A percentile compares a stretch with the other conserved stretches of the same genome.
Conservation (phyloP, 2,888 invertebrate species). For the Drosophila putrida region DNA sequence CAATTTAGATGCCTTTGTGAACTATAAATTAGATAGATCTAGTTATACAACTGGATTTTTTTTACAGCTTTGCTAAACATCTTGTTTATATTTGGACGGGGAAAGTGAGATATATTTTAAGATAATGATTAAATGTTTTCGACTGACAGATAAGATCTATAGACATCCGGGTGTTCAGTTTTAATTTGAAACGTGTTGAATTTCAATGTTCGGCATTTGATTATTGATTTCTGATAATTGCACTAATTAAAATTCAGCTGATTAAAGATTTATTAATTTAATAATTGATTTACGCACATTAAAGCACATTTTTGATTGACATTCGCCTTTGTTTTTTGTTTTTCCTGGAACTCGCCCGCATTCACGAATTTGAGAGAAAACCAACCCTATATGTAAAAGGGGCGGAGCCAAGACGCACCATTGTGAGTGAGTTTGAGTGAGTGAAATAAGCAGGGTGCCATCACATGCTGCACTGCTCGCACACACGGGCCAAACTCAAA, state of each 20-base stretch:
- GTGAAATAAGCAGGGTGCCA: constrained; percentile 26
- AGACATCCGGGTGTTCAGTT: constrained; percentile 11
- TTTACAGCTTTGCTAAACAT: constrained; percentile 19
- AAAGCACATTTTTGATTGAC: constrained; percentile 54
- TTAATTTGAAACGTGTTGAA: not conserved
- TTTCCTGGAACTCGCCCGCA: constrained; percentile 28
- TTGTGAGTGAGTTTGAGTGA: constrained; percentile 36
- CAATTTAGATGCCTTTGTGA: constrained; percentile 35
- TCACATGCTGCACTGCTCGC: constrained; percentile 27
- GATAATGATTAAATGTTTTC: constrained; percentile 20
- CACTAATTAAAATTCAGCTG: constrained; percentile 30
- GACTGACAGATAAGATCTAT: constrained; percentile 9
- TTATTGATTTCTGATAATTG: constrained; percentile 6
- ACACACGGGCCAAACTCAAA: constrained; percentile 30
- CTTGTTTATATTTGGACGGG: constrained; percentile 13
- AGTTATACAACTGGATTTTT: not conserved
- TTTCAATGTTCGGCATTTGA: constrained; percentile 12
- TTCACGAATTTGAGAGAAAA: constrained; percentile 18
- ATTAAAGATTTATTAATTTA: constrained; percentile 51
- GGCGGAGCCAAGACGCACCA: constrained; percentile 58
- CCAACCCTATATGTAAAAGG: constrained; percentile 47
- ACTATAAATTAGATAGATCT: constrained; percentile 8
- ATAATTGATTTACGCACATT: constrained; percentile 61
- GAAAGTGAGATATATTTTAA: constrained; percentile 18
- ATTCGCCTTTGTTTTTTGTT: constrained; percentile 48